Base-by-base conservation (phyloP, 92 coral and sea anemone species). In the Actinernus sp. region DNA sequence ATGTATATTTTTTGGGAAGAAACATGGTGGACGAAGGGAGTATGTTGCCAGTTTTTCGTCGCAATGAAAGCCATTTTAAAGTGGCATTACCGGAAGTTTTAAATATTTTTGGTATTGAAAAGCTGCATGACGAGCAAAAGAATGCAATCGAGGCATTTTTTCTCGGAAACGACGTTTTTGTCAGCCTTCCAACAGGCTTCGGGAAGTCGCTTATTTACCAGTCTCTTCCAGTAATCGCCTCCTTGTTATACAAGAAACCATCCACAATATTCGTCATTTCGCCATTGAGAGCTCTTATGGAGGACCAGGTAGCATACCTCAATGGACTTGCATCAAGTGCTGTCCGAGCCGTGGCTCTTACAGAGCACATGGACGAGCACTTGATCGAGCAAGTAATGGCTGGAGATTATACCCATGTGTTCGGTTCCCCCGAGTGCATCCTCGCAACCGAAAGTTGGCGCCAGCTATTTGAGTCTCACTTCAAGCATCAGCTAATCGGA, bases 141-240 rank as follows among this genome's bases (percentile, higher is more conserved):
- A 31, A 62, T 27, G 60, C 77, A 26, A 30, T 74, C 23, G 66
- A 52, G 31, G 69, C 82, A 24, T 63, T 76, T 28, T 31, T 74
- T n/a, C 30, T 43, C 37, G 72, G 75, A 43, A 59, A 59, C 29
- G 31, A 75, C 55, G 53, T 83, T 0, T 68, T 45, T 38, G 78
- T 72, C 40, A 79, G 85, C 49, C 69, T 79, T 27, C 63, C 79
- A 11, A 68, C 79, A 65, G 90, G 90, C 16, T 83, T 44, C 44
- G 79, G 86, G 22, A 84, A 84, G 61, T 79, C 86, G 0, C 51
- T 78, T 31, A 60, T 79, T 30, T 85, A 62, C 57, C 82, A 63
- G 44, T 49, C 58, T 6, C 58, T 66, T 11, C 82, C 92, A 13
- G 36, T 73, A 43, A 4, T 85, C 55, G 16, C 59, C 43, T 68